Evolutionary conservation across 2,113 vertebrate species (phyloP).

Genomic region (Taxidea taxus): DNA sequence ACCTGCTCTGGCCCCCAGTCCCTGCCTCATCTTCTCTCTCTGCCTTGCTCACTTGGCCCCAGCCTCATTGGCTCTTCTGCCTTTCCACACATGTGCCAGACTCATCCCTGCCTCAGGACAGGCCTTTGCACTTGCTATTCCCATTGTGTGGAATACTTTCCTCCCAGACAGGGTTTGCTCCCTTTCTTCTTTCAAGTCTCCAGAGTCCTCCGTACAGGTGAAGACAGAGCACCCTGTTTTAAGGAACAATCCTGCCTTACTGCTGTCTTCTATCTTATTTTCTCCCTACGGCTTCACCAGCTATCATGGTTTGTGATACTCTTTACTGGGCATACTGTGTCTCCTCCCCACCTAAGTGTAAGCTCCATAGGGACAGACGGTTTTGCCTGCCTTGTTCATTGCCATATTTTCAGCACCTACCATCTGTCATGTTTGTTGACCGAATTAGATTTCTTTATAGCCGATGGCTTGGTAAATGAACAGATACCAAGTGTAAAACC

Average conservation of each 20-base stretch:
- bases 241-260: background rate
- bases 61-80: background rate
- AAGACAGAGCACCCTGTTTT: background rate
- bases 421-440: background rate
- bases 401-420: background rate
- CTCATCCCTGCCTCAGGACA: background rate
- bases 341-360: background rate
- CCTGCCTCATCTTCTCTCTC: background rate
- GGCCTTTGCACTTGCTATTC: background rate
- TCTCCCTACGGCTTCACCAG: background rate
- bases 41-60: background rate
- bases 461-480: background rate
- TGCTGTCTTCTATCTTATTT: background rate
- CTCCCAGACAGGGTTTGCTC: background rate
- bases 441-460: conserved; percentile 1
- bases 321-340: background rate
- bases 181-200: background rate
- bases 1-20: background rate
- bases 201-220: background rate
- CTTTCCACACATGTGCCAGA: background rate
- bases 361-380: too few relatives aligned
- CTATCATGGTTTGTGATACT: background rate
- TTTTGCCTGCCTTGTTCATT: background rate
- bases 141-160: background rate
- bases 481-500: conserved; percentile 1